Evolutionary conservation across 2,797 vertebrate genomes (phyloP), one percentile per base, ranked within the genome.

Genomic region (Lateolabrax maculatus): DNA sequence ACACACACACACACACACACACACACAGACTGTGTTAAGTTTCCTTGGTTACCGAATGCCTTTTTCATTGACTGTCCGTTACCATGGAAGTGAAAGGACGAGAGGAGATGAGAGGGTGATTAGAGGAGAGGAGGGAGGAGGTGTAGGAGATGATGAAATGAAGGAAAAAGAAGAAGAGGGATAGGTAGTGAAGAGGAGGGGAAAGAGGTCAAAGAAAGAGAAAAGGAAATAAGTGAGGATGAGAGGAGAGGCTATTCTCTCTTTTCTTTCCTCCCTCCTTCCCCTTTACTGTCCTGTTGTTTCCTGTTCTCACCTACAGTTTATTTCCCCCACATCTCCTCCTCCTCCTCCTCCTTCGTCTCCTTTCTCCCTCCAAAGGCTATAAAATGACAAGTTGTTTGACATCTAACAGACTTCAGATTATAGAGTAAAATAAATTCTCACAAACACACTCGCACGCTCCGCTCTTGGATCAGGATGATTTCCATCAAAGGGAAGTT

Each of bases 1-100:
- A 85, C 55, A 57, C 34, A 71, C 73, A 71, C 79, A 71, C 60
- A 46, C 53, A 79, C 79, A 52, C 65, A 34, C 61, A 80, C 52
- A 80, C 12, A 81, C 27, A 66, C 27, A 25, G 19, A 64, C 80
- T 57, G 80, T 81, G 82, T 83, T 64, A 80, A 62, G 84, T 88
- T 84, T 76, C 89, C 85, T 9, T 87, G 90, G 90, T 83, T 85
- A 90, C 90, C 57, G 79, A 88, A 92, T 93, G 90, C 84, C 86
- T 91, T 89, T 92, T 91, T 90, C 90, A 90, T 91, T 86, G 90
- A 90, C 87, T 83, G 77, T 87, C 82, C 51, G 90, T 93, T 90
- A 65, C 92, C 87, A 87, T 89, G 86, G 87, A 79, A 75, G 84
- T 91, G 82, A 90, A 90, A 83, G 67, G 70, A 89, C 44, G 36